Evolutionary conservation across 2,797 vertebrate genomes (phyloP).

Genomic region (Alcedo atthis): DNA sequence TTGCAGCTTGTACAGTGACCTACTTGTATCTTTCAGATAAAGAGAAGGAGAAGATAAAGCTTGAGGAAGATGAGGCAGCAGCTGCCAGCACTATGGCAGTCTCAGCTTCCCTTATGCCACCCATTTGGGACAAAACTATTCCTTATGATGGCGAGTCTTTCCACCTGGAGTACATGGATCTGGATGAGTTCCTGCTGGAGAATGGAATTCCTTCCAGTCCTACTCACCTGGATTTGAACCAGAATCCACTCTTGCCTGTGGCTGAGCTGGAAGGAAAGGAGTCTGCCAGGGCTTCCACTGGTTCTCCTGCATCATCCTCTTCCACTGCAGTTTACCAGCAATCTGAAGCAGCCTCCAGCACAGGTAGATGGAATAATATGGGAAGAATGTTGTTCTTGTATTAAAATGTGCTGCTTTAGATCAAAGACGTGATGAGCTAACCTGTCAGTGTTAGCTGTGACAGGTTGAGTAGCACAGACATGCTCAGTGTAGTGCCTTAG

Average conservation of each 20-base stretch:
- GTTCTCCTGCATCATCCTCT: slow-evolving; percentile 76
- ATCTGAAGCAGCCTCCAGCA: slow-evolving; percentile 79
- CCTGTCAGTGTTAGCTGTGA: background rate
- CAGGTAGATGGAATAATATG: slow-evolving; percentile 66
- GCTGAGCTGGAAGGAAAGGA: slow-evolving; percentile 86
- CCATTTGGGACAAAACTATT: slow-evolving; percentile 99
- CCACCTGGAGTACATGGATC: slow-evolving; percentile 98
- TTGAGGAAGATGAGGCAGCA: slow-evolving; percentile 82
- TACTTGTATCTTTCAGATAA: slow-evolving; percentile 78
- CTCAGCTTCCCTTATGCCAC: slow-evolving; percentile 93
- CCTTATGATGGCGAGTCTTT: slow-evolving; percentile 97
- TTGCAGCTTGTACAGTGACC: slow-evolving; percentile 48
- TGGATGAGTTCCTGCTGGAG: slow-evolving; percentile 97
- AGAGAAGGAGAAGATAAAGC: slow-evolving; percentile 83
- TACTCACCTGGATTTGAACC: slow-evolving; percentile 80
- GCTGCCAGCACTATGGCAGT: slow-evolving; percentile 84
- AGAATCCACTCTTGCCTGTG: slow-evolving; percentile 85
- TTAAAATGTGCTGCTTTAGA: background rate
- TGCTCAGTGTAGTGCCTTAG: background rate
- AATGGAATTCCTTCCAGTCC: slow-evolving; percentile 92
- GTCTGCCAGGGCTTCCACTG: slow-evolving; percentile 74
- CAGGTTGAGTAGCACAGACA: background rate
- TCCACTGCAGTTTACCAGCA: slow-evolving; percentile 79
- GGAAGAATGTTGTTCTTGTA: background rate
- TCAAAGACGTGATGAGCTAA: background rate